Percentiles rank a stretch among this genome's conserved stretches.
Evolutionary conservation across 2,113 vertebrate genomes (phyloP).

Genomic region (Bufo gargarizans): DNA sequence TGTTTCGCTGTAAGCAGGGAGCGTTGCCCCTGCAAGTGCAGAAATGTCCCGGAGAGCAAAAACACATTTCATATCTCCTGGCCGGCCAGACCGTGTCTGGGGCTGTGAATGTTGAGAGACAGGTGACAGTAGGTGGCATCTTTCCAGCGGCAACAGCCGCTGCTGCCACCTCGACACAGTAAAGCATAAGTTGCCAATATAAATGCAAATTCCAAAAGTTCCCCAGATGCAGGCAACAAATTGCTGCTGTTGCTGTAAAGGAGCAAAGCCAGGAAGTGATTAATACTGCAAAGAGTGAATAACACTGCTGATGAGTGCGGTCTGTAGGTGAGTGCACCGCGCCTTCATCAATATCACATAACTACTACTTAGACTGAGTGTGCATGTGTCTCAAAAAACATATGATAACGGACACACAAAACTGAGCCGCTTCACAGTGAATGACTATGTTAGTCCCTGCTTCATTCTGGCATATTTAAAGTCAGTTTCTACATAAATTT

Average conservation of each 20-base stretch:
- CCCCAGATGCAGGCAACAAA: constrained; percentile 74
- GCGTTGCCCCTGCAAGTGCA: neutral
- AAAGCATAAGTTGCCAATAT: constrained; percentile 88
- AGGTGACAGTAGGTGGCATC: constrained; percentile 70
- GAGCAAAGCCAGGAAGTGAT: constrained; percentile 72
- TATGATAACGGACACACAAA: neutral
- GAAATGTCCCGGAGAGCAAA: neutral
- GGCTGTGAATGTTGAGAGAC: constrained; percentile 74
- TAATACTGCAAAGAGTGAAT: neutral
- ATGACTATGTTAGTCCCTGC: too few species aligned
- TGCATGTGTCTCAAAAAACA: neutral
- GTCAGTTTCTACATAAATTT: too few species aligned
- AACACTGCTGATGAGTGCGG: neutral
- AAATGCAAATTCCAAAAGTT: constrained; percentile 84
- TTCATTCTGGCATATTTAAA: too few species aligned
- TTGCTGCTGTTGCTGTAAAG: constrained; percentile 74
- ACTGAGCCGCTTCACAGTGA: too few species aligned
- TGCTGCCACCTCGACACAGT: constrained; percentile 63
- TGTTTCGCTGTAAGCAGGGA: neutral
- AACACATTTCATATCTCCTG: neutral
- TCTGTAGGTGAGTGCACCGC: neutral
- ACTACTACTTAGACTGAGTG: neutral
- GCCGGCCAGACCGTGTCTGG: constrained; percentile 50
- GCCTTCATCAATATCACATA: neutral
- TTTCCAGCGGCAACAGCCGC: constrained; percentile 24